Percentiles rank a stretch among this genome's conserved stretches.
Evolutionary conservation across 2,888 invertebrate genomes (phyloP).

Genomic region (Norana najaformis): DNA sequence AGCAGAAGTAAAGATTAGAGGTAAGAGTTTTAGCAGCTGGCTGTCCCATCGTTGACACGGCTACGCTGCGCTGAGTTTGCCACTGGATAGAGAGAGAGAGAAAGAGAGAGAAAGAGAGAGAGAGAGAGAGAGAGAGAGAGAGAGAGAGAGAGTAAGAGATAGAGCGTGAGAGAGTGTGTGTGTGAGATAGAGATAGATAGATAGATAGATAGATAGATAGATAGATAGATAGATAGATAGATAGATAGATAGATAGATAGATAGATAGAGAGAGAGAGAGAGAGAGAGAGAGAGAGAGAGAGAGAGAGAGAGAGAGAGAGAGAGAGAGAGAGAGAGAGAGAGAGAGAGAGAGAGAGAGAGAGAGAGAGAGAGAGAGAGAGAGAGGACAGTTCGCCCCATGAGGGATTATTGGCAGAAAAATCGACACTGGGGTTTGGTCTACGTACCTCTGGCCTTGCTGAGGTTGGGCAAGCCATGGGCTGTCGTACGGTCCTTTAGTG

Average conservation of each 20-base stretch:
- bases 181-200: not conserved
- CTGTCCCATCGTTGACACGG: too few species aligned
- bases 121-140: conserved; percentile 29
- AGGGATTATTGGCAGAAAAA: not conserved
- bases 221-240: not conserved
- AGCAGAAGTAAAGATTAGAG: too few species aligned
- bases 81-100: not conserved
- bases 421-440: not conserved
- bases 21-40: too few species aligned
- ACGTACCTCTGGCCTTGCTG: conserved; percentile 22
- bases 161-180: not conserved
- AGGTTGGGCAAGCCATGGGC: conserved; percentile 32
- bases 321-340: not conserved
- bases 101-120: conserved; percentile 28
- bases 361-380: not conserved
- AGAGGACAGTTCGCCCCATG: not conserved
- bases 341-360: not conserved
- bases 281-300: not conserved
- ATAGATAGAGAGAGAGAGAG: not conserved
- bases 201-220: not conserved
- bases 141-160: conserved; percentile 24
- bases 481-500: not conserved
- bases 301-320: not conserved
- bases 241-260: not conserved
- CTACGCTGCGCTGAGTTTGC: too few species aligned